A percentile compares a stretch with the other conserved stretches of the same genome.
phyloP scores from a whole-genome alignment of 2,797 vertebrate species.

The Neosalanx taihuensis region DNA sequence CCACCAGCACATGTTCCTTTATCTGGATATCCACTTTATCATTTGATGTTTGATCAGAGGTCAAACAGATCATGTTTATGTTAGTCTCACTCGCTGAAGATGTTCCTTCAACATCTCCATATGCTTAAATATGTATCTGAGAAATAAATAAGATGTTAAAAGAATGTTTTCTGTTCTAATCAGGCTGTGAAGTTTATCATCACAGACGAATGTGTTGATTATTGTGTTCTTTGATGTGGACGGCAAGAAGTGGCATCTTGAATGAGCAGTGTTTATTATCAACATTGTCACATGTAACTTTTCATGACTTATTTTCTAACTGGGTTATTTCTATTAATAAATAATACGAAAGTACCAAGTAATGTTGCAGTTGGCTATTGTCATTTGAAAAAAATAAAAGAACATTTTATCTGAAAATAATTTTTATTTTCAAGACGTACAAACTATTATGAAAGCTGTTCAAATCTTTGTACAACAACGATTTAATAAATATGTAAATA shows the following conservation, averaged over 20 bases:
- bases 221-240: not conserved
- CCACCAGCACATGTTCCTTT: not conserved
- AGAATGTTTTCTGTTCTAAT: not conserved
- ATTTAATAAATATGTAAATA: slow-evolving; percentile 21
- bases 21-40: not conserved
- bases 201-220: not conserved
- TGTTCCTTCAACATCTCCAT: not conserved
- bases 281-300: not conserved
- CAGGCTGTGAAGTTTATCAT: not conserved
- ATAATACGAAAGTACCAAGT: not conserved
- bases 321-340: not conserved
- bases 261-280: not conserved
- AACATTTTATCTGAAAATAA: slow-evolving; percentile 10
- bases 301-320: not conserved
- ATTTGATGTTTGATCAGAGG: not conserved
- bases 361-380: not conserved
- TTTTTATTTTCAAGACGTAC: slow-evolving; percentile 17
- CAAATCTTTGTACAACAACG: slow-evolving; percentile 9
- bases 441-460: slow-evolving; percentile 13
- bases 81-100: not conserved
- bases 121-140: not conserved
- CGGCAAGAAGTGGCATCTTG: not conserved
- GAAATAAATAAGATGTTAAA: not conserved
- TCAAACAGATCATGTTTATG: not conserved
- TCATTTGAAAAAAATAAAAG: not conserved